Conservation (phyloP, 2,888 invertebrate species). For the Melanophora roralis region DNA sequence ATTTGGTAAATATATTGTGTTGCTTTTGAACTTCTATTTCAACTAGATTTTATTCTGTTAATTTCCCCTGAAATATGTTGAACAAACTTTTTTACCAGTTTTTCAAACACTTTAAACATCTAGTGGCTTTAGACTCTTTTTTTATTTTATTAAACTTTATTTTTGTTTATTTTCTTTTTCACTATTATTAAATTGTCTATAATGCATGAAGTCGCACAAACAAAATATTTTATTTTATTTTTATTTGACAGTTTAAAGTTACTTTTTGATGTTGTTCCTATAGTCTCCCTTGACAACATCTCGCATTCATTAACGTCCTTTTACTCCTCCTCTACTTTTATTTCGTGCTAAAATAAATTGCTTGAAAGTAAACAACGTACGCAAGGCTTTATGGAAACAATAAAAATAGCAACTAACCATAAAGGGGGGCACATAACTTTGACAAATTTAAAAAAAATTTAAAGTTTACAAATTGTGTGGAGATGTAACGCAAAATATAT, state of each 20-base stretch:
- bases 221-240: background rate
- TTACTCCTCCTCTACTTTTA: background rate
- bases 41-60: background rate
- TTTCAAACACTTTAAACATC: background rate
- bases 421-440: slow-evolving; percentile 16
- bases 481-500: background rate
- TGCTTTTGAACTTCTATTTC: no score
- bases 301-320: no score
- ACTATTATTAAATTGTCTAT: slow-evolving; percentile 1
- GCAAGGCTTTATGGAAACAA: no score
- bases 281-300: background rate
- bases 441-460: slow-evolving; percentile 30
- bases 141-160: background rate
- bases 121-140: background rate
- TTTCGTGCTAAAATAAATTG: background rate
- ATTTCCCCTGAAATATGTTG: background rate
- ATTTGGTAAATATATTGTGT: no score
- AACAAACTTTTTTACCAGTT: background rate
- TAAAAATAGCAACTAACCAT: background rate
- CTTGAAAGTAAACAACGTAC: background rate
- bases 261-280: background rate
- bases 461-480: background rate
- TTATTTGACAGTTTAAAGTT: slow-evolving; percentile 41
- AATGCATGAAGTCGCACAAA: background rate
- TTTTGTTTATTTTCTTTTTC: background rate